Base-by-base conservation (phyloP, 2,888 invertebrate species). In the Meandrusa payeni region DNA sequence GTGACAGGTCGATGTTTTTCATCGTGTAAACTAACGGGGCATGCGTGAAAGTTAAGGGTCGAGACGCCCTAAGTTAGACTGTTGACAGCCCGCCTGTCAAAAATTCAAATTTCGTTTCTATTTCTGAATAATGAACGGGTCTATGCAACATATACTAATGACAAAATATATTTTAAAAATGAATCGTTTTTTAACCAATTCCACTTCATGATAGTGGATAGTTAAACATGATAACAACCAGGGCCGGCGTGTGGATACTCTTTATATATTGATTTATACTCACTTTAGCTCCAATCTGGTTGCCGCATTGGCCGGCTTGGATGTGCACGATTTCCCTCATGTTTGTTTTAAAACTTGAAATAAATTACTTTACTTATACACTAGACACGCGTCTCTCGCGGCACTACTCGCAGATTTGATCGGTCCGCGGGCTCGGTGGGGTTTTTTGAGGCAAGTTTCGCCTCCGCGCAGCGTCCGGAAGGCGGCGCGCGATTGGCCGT, bases 271-370 rank as follows among this genome's bases (percentile, higher is more conserved):
- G n/a, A n/a, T 34, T 17, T 22, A 46, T 43, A 34, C 43, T 43
- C 17, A 28, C 31, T 41, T 38, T 45, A 22, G 45, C 38, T 79
- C 94, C 94, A 70, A 95, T 94, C 87, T 95, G 94, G 89, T 95
- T 95, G 53, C 94, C 94, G 87, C 94, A 95, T 76, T 95, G 94
- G 64, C 94, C 94, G 69, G 93, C 94, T 76, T 95, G 94, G 51
- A 94, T 80, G 66, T 94, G 94, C 59, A 95, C 93, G 78, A 95
- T 95, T 90, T 95, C 94, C 87, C 94, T 91, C 94, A 95, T 94
- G 65, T 86, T 90, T 64, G 61, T 64, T 70, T 59, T 60, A 64
- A 67, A 74, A 79, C 76, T 81, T 63, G 59, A 77, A 51, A 80
- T 76, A 76, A 79, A 72, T 77, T 74, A 67, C 33, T 56, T 55